Evolutionary conservation across 2,888 invertebrate species (phyloP).

Genomic region (Diplolepis rosae): DNA sequence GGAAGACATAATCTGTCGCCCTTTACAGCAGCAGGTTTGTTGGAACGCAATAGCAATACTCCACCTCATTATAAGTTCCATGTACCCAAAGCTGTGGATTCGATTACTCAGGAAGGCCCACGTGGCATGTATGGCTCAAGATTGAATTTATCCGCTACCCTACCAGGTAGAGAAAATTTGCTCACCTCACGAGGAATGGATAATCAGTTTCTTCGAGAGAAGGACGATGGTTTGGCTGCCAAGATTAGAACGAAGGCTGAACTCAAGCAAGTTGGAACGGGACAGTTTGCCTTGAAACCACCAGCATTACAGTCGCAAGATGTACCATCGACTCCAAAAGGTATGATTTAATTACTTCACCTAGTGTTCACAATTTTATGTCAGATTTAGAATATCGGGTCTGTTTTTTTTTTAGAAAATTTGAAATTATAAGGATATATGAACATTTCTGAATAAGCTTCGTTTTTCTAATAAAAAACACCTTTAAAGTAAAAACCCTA

Average conservation of each 20-base stretch:
- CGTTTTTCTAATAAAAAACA: no score
- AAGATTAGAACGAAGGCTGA: conserved; percentile 91
- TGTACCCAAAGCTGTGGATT: conserved; percentile 82
- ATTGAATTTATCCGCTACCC: conserved; percentile 65
- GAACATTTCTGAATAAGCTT: no score
- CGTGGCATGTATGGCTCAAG: conserved; percentile 65
- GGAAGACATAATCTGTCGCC: conserved; percentile 76
- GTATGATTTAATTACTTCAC: conserved; percentile 49
- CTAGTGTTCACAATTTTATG: no score
- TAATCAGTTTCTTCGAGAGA: conserved; percentile 69
- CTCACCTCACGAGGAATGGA: conserved; percentile 63
- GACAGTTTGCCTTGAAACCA: conserved; percentile 62
- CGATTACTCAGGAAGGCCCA: conserved; percentile 74
- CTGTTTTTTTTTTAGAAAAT: no score
- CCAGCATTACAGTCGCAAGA: conserved; percentile 57
- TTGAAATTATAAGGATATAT: no score
- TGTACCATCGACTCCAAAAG: conserved; percentile 60
- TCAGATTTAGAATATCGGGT: no score
- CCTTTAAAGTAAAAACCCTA: no score
- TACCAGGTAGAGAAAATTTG: conserved; percentile 66
- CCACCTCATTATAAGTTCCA: conserved; percentile 79
- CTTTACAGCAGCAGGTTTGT: conserved; percentile 76
- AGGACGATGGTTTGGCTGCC: conserved; percentile 78
- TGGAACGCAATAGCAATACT: conserved; percentile 74
- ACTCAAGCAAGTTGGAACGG: conserved; percentile 77